Evolutionary conservation across 2,113 vertebrate genomes (phyloP).

Genomic region (Petaurus breviceps): DNA sequence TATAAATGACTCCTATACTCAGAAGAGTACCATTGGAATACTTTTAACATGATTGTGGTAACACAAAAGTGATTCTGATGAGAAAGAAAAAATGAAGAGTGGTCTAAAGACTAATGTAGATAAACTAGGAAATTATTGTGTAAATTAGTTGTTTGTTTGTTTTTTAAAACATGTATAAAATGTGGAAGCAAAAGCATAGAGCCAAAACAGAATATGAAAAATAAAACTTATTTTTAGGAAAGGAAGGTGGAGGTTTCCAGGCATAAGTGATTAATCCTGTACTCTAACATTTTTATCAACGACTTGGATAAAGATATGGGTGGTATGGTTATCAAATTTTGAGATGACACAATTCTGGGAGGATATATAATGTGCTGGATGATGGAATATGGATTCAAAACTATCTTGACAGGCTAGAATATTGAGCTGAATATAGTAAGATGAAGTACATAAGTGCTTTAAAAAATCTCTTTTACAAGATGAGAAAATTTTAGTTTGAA

Average conservation of each 20-base stretch:
- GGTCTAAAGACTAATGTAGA: neutral
- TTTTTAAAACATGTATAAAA: neutral
- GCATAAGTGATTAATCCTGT: neutral
- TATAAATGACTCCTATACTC: no score
- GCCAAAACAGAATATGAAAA: neutral
- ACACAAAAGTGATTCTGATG: neutral
- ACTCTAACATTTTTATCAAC: neutral
- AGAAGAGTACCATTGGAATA: no score
- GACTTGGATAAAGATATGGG: neutral
- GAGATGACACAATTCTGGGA: neutral
- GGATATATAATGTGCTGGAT: neutral
- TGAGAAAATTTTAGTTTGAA: neutral
- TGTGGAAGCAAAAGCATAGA: neutral
- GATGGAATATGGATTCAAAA: neutral
- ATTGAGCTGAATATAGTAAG: neutral
- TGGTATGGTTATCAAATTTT: neutral
- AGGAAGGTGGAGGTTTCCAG: neutral
- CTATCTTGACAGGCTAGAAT: neutral
- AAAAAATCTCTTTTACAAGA: neutral
- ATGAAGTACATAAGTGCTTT: neutral
- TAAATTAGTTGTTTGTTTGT: neutral
- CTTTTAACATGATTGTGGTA: no score
- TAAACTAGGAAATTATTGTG: neutral
- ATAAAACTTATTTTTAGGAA: no score
- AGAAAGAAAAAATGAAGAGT: neutral